These are phyloP conservation scores for Chrysochloris asiatica DNA, from an alignment of 2,113 vertebrate species.

Conservation along the genomic window DNA sequence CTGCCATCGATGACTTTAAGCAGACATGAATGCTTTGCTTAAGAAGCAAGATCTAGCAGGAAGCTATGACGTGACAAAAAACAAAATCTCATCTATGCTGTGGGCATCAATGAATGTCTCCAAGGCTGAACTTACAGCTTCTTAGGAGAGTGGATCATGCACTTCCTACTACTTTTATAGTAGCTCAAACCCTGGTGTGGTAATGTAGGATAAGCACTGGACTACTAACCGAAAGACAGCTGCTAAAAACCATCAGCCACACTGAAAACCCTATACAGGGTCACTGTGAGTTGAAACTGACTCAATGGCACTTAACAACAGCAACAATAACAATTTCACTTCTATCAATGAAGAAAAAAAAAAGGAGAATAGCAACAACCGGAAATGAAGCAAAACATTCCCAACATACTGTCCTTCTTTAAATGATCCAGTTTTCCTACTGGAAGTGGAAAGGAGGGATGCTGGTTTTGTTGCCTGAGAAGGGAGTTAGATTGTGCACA, in stretches of 20 bases:
- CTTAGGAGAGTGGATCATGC: background rate
- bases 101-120: background rate
- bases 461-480: background rate
- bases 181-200: no score
- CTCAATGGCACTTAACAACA: no score
- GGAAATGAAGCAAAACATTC: background rate
- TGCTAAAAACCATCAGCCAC: no score
- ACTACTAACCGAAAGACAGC: no score
- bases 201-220: no score
- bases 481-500: no score
- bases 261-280: no score
- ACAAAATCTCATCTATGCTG: fast-evolving
- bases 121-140: background rate
- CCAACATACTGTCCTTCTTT: fast-evolving
- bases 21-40: background rate
- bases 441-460: background rate
- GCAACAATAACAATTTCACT: no score
- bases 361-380: background rate
- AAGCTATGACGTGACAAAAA: no score
- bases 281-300: no score
- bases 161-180: background rate
- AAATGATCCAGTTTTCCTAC: background rate
- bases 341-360: background rate
- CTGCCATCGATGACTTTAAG: background rate
- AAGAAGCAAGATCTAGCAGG: background rate